A percentile compares a stretch with the other conserved stretches of the same genome.
Evolutionary conservation across 2,113 vertebrate species (phyloP).

Genomic region (Phycodurus eques): DNA sequence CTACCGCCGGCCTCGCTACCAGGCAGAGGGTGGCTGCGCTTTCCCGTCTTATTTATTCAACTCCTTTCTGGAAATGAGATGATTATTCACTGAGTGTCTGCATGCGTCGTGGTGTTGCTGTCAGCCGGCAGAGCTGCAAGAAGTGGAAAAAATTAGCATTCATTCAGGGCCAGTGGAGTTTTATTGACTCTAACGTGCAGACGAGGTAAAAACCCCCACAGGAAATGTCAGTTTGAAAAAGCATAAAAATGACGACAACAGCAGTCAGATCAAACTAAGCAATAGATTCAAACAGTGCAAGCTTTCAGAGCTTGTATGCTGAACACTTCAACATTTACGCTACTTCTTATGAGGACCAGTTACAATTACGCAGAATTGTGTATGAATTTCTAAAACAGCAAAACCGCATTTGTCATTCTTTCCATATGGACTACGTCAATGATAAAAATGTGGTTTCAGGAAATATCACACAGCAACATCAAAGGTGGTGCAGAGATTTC

Average conservation of each 20-base stretch:
- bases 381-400: no score
- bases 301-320: conserved; percentile 58
- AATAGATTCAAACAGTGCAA: conserved; percentile 63
- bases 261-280: conserved; percentile 52
- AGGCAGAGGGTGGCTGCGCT: conserved; percentile 47
- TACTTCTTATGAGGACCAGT: not conserved
- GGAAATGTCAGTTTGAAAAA: conserved; percentile 66
- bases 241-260: conserved; percentile 57
- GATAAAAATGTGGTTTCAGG: no score
- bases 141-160: conserved; percentile 49
- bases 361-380: no score
- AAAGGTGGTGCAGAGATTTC: no score
- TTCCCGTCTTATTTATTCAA: conserved; percentile 35
- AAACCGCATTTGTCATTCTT: no score
- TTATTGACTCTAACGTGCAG: conserved; percentile 49
- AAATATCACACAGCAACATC: no score
- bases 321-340: not conserved
- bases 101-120: conserved; percentile 49
- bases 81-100: conserved; percentile 63
- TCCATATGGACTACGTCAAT: no score
- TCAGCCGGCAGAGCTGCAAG: conserved; percentile 59
- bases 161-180: conserved; percentile 52
- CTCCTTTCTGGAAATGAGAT: conserved; percentile 56
- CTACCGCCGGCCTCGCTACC: conserved; percentile 68
- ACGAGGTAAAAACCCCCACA: conserved; percentile 43